A percentile compares a stretch with the other conserved stretches of the same genome.
phyloP scores from a whole-genome alignment of 2,888 invertebrate genomes.

The Ptilodon capucinus region DNA sequence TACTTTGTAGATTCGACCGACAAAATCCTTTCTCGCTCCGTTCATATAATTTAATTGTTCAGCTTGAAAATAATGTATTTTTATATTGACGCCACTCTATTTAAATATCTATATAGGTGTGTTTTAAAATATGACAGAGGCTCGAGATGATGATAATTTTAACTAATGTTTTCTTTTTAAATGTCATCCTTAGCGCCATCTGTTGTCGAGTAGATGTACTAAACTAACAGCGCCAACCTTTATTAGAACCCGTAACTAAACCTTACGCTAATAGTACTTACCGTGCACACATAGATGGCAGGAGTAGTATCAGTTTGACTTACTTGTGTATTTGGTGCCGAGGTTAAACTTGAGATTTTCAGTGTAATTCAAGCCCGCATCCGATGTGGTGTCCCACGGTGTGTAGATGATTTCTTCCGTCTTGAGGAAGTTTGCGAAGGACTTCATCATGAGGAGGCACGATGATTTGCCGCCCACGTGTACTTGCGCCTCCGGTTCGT shows the following conservation, averaged over 20 bases:
- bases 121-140: no score
- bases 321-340: constrained; percentile 87
- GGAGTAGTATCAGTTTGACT: constrained; percentile 54
- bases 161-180: no score
- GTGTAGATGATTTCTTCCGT: constrained; percentile 71
- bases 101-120: no score
- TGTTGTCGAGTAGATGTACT: constrained; percentile 15
- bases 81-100: no score
- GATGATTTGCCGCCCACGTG: constrained; percentile 87
- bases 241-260: not conserved
- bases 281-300: constrained; percentile 25
- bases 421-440: constrained; percentile 84
- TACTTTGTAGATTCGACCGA: no score
- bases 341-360: constrained; percentile 86
- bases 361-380: constrained; percentile 79
- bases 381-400: constrained; percentile 84
- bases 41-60: no score
- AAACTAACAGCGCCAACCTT: not conserved
- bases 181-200: constrained; percentile 29
- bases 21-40: no score
- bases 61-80: no score
- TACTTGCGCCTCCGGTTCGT: constrained; percentile 86
- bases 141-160: no score
- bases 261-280: constrained; percentile 9
- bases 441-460: constrained; percentile 89